These are phyloP conservation scores for Trachymyrmex septentrionalis DNA, from an alignment of 1,140 invertebrate genomes.

Conservation along the genomic window DNA sequence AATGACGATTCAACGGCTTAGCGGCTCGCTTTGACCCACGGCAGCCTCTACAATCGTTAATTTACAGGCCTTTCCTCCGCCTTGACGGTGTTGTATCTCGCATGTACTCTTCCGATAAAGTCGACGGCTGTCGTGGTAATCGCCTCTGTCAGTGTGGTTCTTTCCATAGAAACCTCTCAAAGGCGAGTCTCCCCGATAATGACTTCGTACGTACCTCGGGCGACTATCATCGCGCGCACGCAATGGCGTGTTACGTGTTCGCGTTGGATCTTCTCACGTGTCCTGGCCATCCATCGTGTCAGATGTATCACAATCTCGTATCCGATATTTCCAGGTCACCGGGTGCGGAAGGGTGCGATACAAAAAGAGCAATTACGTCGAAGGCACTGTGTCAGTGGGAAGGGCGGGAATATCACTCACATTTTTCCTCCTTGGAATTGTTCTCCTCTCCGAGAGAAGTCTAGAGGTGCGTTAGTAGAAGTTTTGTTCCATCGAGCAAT, in stretches of 20 bases:
- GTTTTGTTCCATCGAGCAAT: slow-evolving; percentile 68
- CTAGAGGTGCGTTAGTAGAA: slow-evolving; percentile 60
- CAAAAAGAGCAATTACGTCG: slow-evolving; percentile 75
- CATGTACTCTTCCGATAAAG: slow-evolving; percentile 65
- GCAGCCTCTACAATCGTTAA: slow-evolving; percentile 75
- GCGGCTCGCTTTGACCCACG: slow-evolving; percentile 77
- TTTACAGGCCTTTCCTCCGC: slow-evolving; percentile 72
- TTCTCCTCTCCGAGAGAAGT: slow-evolving; percentile 20
- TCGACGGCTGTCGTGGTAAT: slow-evolving; percentile 57
- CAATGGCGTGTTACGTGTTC: slow-evolving; percentile 4
- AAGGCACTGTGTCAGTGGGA: slow-evolving; percentile 9
- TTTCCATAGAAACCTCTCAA: slow-evolving; percentile 52
- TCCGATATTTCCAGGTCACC: slow-evolving; percentile 42
- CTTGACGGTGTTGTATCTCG: slow-evolving; percentile 63
- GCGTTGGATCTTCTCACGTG: neutral
- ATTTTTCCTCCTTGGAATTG: slow-evolving; percentile 30
- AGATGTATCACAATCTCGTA: slow-evolving; percentile 11
- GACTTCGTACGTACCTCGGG: slow-evolving; percentile 22
- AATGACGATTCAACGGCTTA: slow-evolving; percentile 80
- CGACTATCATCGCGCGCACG: slow-evolving; percentile 29
- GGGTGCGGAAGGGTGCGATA: slow-evolving; percentile 16
- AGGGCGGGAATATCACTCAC: slow-evolving; percentile 60
- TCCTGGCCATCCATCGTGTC: neutral
- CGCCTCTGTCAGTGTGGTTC: slow-evolving; percentile 57
- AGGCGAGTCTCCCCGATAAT: slow-evolving; percentile 47